phyloP scores from a whole-genome alignment of 2,797 vertebrate species.

The Denticeps clupeoides region DNA sequence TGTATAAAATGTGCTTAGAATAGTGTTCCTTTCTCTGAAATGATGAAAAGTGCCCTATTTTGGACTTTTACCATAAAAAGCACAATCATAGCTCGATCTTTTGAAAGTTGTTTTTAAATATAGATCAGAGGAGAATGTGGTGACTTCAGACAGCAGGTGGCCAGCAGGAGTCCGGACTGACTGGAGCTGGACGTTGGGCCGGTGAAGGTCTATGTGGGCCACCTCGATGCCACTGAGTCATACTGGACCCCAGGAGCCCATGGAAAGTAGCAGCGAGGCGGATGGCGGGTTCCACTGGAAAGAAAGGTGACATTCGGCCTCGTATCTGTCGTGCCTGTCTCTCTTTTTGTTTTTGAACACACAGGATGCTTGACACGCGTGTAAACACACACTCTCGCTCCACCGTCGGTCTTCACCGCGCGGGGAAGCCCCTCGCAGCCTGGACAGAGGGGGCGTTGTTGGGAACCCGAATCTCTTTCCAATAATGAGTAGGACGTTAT shows the following conservation, averaged over 20 bases:
- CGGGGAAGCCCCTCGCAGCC: conserved; percentile 24
- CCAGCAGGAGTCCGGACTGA: too few species aligned
- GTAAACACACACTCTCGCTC: background rate
- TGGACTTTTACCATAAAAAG: background rate
- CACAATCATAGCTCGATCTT: background rate
- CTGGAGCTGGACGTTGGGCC: conserved; percentile 1
- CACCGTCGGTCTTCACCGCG: conserved; percentile 9
- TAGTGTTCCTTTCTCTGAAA: background rate
- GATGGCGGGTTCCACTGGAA: conserved; percentile 33
- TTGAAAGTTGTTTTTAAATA: too few species aligned
- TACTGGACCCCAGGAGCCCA: conserved; percentile 24
- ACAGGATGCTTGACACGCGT: conserved; percentile 1
- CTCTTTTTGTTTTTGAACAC: background rate
- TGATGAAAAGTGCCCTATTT: background rate
- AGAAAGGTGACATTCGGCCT: conserved; percentile 2
- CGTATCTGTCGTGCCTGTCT: background rate
- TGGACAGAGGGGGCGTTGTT: conserved; percentile 28
- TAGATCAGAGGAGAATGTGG: too few species aligned
- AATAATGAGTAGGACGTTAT: conserved; percentile 33
- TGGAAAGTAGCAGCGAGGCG: conserved; percentile 27
- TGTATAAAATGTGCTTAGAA: background rate
- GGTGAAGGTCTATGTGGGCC: conserved; percentile 22
- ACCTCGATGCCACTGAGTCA: conserved; percentile 34
- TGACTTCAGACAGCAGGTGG: too few species aligned
- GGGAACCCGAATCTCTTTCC: conserved; percentile 33